Evolutionary conservation across 1,140 invertebrate species (phyloP).

Genomic region (Drosophila subpulchrella): DNA sequence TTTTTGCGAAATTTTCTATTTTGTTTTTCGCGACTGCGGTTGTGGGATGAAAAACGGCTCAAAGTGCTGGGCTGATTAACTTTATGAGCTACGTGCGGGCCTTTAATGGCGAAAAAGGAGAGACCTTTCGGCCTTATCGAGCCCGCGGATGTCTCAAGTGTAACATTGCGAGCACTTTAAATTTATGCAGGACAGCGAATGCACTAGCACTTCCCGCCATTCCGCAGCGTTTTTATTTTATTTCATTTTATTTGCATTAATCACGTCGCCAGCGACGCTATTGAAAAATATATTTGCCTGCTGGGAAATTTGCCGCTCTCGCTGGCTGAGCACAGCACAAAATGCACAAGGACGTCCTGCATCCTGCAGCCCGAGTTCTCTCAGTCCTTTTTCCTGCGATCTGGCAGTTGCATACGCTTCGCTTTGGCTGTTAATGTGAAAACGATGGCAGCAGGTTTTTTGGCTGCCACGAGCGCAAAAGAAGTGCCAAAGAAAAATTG

Average conservation of each 20-base stretch:
- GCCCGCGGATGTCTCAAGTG: conserved; percentile 66
- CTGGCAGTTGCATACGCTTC: conserved; percentile 79
- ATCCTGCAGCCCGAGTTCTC: conserved; percentile 2
- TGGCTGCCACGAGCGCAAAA: conserved; percentile 51
- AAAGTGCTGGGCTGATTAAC: conserved; percentile 70
- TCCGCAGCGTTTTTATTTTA: conserved; percentile 30
- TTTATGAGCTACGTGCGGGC: conserved; percentile 77
- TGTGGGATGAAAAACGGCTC: conserved; percentile 38
- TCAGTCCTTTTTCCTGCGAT: conserved; percentile 20
- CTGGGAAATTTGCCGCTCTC: conserved; percentile 74
- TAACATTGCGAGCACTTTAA: conserved; percentile 77
- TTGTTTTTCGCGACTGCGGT: conserved; percentile 11
- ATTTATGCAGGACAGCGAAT: conserved; percentile 68
- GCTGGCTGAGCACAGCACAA: conserved; percentile 55
- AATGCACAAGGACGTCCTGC: conserved; percentile 44
- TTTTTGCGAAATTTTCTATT: conserved; percentile 5
- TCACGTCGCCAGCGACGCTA: conserved; percentile 79
- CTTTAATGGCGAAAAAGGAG: conserved; percentile 58
- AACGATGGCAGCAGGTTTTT: conserved; percentile 79
- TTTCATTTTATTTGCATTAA: conserved; percentile 83
- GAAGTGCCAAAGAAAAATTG: conserved; percentile 55
- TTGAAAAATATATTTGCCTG: conserved; percentile 83
- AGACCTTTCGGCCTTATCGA: conserved; percentile 59
- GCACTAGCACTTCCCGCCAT: conserved; percentile 31
- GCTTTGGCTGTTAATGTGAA: conserved; percentile 81